Conservation (phyloP, 2,797 vertebrate species). For the Antennarius maculatus region DNA sequence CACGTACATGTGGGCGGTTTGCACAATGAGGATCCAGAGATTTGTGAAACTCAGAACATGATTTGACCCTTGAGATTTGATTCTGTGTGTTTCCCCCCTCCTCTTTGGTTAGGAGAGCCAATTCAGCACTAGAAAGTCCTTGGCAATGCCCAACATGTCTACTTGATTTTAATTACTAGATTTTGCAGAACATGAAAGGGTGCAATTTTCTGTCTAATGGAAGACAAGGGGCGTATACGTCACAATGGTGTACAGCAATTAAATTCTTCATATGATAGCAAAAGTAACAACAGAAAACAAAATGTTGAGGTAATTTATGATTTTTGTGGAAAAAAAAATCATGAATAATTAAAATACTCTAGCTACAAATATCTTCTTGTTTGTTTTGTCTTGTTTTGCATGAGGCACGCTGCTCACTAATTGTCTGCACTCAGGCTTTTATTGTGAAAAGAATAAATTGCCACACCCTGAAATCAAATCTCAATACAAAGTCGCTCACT, state of each 20-base stretch:
- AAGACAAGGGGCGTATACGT: constrained; percentile 24
- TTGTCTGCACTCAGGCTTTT: constrained; percentile 33
- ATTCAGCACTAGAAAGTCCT: constrained; percentile 57
- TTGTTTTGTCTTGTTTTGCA: constrained; percentile 45
- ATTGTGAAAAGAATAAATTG: constrained; percentile 6
- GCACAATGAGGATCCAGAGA: constrained; percentile 29
- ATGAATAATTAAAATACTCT: constrained; percentile 62
- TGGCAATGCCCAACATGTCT: constrained; percentile 50
- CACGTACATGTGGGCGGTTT: constrained; percentile 39
- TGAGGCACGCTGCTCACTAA: constrained; percentile 28
- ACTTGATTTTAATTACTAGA: constrained; percentile 60
- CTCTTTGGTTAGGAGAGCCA: constrained; percentile 30
- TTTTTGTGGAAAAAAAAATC: constrained; percentile 58
- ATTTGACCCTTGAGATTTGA: constrained; percentile 52
- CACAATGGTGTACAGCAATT: constrained; percentile 36
- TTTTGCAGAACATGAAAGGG: constrained; percentile 48
- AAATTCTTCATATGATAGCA: constrained; percentile 45
- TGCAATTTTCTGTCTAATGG: constrained; percentile 56
- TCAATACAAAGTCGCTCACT: background rate
- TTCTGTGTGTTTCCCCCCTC: constrained; percentile 31
- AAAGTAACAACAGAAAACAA: constrained; percentile 26
- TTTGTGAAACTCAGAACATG: constrained; percentile 37
- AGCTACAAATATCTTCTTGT: constrained; percentile 41
- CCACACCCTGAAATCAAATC: constrained; percentile 57
- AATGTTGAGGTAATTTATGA: constrained; percentile 37